Base-by-base conservation (phyloP, 1,140 invertebrate species). In the Belonocnema kinseyi region DNA sequence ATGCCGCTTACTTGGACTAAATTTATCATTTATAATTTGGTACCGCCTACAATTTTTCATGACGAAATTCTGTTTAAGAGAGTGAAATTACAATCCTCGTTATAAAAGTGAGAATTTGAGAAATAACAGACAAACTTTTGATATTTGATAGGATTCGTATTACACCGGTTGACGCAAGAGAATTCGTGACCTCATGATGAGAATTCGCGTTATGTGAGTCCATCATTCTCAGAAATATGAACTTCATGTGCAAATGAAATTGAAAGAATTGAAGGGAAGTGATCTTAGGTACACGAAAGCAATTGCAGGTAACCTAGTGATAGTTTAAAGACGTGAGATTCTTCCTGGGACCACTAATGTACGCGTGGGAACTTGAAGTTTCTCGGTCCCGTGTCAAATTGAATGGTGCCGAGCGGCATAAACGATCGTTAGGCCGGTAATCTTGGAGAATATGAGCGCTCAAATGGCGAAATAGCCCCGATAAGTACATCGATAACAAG, bases 401-500 rank as follows among this genome's bases (percentile, higher is more conserved):
- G 81, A 88, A 87, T 78, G 81, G 74, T 84, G 83, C 61, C 76
- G 75, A 77, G 78, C 73, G 78, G 73, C 72, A 80, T 78, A 81
- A 79, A 72, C 80, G 79, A 84, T 83, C 76, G 82, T 82, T 82
- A 81, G 54, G 40, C 72, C 51, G 72, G 76, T 75, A 79, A 83
- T 84, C 78, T 81, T 58, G 77, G 71, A 17, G 74, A 75, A 75
- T 76, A 77, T 72, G 76, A 81, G 72, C 72, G 50, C 52, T 72
- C 61, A 79, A 81, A 85, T 75, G 74, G 54, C 71, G 70, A 79
- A 81, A 85, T 74, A 73, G 71, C 73, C 72, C 70, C 73, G 81
- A 85, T 85, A 85, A 82, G 77, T 76, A 74, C 78, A 19, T 58
- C 74, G 82, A 86, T 86, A 84, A 84, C 77, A 66, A 83, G 73